Percentiles rank a stretch among this genome's conserved stretches.
These are phyloP conservation scores for Drosophila pseudotalamancana DNA, from an alignment of 2,888 invertebrate genomes.

Conservation along the genomic window DNA sequence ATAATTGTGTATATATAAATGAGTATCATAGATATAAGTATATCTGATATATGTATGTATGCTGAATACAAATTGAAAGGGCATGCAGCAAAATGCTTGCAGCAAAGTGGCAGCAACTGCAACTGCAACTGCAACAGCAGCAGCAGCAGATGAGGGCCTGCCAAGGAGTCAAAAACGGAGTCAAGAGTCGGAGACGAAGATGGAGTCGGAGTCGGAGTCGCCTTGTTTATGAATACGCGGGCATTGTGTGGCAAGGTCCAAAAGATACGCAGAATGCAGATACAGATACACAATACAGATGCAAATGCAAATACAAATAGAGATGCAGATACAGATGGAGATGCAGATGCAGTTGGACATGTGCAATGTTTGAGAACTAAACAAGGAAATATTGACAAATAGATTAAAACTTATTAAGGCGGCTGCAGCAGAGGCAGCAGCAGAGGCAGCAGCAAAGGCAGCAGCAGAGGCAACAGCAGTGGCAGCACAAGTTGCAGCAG, in stretches of 20 bases:
- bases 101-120: slow-evolving; percentile 69
- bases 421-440: slow-evolving; percentile 26
- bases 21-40: no score
- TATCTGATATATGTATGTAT: no score
- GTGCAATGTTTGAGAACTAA: slow-evolving; percentile 70
- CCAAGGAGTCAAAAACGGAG: slow-evolving; percentile 27
- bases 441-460: background rate
- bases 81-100: slow-evolving; percentile 33
- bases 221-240: slow-evolving; percentile 76
- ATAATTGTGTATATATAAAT: no score
- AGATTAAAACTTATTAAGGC: slow-evolving; percentile 78
- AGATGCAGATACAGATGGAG: slow-evolving; percentile 31
- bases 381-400: slow-evolving; percentile 79
- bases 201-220: slow-evolving; percentile 32
- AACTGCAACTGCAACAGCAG: slow-evolving; percentile 27
- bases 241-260: slow-evolving; percentile 66
- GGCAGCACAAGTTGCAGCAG: no score
- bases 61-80: background rate
- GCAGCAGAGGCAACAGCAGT: slow-evolving; percentile 17
- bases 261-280: slow-evolving; percentile 41
- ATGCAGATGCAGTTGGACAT: slow-evolving; percentile 37
- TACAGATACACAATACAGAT: slow-evolving; percentile 24
- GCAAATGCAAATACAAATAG: slow-evolving; percentile 29
- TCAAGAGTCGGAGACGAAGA: slow-evolving; percentile 8
- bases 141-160: slow-evolving; percentile 50